Evolutionary conservation across 2,113 vertebrate species (phyloP).

Genomic region (Onychostoma macrolepis): DNA sequence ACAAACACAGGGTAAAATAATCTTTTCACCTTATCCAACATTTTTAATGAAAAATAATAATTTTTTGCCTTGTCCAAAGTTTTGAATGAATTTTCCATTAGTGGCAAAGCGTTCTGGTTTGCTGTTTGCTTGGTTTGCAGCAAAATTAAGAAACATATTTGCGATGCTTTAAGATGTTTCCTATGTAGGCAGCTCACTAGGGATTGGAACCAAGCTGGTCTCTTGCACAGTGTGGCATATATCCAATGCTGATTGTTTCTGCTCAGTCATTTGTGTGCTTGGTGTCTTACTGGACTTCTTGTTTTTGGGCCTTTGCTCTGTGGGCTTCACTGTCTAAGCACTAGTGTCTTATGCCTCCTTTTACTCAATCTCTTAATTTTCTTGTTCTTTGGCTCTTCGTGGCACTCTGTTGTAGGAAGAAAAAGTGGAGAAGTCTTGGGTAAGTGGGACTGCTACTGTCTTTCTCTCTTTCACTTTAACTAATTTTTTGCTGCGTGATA

Average conservation of each 20-base stretch:
- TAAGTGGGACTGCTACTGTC: slow-evolving; percentile 81
- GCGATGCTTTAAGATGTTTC: neutral
- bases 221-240: neutral
- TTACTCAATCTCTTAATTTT: slow-evolving; percentile 81
- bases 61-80: neutral
- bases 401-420: slow-evolving; percentile 97
- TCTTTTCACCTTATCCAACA: too few species aligned
- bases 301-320: slow-evolving; percentile 78
- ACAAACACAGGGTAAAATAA: neutral
- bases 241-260: neutral
- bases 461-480: slow-evolving; percentile 7
- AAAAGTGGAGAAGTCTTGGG: slow-evolving; percentile 99
- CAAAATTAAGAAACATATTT: neutral
- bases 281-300: slow-evolving; percentile 45
- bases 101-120: neutral
- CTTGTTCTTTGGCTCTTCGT: slow-evolving; percentile 85
- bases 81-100: neutral
- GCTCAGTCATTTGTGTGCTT: slow-evolving; percentile 39
- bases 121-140: neutral
- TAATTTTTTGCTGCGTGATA: neutral
- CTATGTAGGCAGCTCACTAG: neutral
- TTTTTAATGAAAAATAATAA: too few species aligned
- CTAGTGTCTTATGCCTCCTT: slow-evolving; percentile 58
- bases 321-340: slow-evolving; percentile 91
- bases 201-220: neutral